phyloP scores from a whole-genome alignment of 2,113 vertebrate species.

The Gasterosteus nipponicus region DNA sequence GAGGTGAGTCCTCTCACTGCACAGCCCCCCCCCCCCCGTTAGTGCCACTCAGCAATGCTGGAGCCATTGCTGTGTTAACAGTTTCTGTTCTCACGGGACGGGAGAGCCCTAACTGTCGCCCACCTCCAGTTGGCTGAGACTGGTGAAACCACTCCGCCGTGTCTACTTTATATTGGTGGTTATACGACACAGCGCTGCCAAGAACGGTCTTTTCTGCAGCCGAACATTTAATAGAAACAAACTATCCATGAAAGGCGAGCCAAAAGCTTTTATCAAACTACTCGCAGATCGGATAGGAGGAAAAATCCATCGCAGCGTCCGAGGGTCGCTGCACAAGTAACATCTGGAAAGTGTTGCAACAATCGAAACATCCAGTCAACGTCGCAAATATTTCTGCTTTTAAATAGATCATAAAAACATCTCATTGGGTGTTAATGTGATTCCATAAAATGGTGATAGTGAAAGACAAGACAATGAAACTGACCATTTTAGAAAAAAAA shows the following conservation, averaged over 20 bases:
- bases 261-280: slow-evolving; percentile 52
- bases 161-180: slow-evolving; percentile 67
- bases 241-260: slow-evolving; percentile 65
- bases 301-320: slow-evolving; percentile 46
- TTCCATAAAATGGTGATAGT: slow-evolving; percentile 27
- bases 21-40: slow-evolving; percentile 65
- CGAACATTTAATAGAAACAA: slow-evolving; percentile 70
- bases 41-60: slow-evolving; percentile 79
- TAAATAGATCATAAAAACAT: slow-evolving; percentile 33
- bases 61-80: slow-evolving; percentile 80
- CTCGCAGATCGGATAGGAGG: slow-evolving; percentile 46
- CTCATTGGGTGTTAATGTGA: slow-evolving; percentile 22
- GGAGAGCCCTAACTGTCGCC: slow-evolving; percentile 74
- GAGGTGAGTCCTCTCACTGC: slow-evolving; percentile 75
- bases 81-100: slow-evolving; percentile 79
- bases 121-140: slow-evolving; percentile 77
- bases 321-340: slow-evolving; percentile 27
- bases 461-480: slow-evolving; percentile 15
- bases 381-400: slow-evolving; percentile 11
- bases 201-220: slow-evolving; percentile 58
- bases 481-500: slow-evolving; percentile 29
- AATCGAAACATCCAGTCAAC: slow-evolving; percentile 21
- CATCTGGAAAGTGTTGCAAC: slow-evolving; percentile 27
- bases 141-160: slow-evolving; percentile 73
- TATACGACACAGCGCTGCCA: slow-evolving; percentile 57